Evolutionary conservation across 2,113 vertebrate species (phyloP), one percentile per base, ranked within the genome.

Genomic region (Furnarius figulus): DNA sequence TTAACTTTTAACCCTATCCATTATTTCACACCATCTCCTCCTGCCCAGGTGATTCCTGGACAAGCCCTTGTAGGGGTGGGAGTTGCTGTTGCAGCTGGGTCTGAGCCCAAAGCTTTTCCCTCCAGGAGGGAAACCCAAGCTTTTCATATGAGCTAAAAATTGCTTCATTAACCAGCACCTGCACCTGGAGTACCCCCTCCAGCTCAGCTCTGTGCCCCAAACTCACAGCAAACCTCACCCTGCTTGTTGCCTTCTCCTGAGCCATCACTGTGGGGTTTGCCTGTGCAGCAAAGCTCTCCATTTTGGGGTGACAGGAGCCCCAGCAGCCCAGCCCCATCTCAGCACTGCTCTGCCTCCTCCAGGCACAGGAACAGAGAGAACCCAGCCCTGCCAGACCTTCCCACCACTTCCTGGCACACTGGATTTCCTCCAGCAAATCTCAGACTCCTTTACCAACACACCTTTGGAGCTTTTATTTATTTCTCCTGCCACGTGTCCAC

Each of bases 191-290:
- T 8, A 27, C 27, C 56, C 1, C 0, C 25, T 39, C 20, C 56
- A 31, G 42, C 7, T 0, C 2, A 0, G 58, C 33, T 70, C 28
- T 4, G 0, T 2, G 23, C 4, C 62, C 21, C 20, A 39, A 7
- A 18, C 28, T 10, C 0, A 0, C 40, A 28, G 31, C 22, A 20
- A 46, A 24, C 12, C 46, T 44, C 59, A 12, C 23, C 35, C 39
- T 1, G 4, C 39, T 16, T 13, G 0, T 13, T 13, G 35, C 52
- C 72, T 5, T 8, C 66, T 56, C 56, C 71, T 2, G 2, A 21
- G 25, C 24, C 62, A 8, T 2, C 35, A 0, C 25, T 3, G 0
- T 0, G 2, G 39, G 52, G 28, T 50, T 46, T n/a, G 42, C 4
- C 12, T 0, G 0, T 1, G 39, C 61, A 49, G 31, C 24, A 8